phyloP scores from a whole-genome alignment of 2,797 vertebrate species.

The Chlorospingus flavigularis region DNA sequence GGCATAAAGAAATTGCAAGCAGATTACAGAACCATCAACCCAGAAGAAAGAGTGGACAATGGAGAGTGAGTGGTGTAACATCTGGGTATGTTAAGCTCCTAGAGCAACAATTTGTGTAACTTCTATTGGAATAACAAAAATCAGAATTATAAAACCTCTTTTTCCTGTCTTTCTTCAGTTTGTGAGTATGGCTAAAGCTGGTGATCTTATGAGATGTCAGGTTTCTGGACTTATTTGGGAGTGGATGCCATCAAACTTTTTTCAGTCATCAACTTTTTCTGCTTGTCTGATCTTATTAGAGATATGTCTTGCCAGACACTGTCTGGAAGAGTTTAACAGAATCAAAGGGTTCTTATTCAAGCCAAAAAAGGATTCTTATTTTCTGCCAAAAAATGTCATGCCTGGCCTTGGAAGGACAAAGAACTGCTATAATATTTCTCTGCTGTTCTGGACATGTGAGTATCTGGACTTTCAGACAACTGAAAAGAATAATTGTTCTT shows the following conservation, averaged over 20 bases:
- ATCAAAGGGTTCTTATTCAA: background rate
- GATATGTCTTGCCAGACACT: background rate
- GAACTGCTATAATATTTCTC: background rate
- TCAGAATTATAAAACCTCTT: background rate
- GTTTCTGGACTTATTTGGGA: background rate
- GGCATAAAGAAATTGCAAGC: background rate
- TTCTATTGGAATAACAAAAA: background rate
- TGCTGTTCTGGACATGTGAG: background rate
- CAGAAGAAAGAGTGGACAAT: background rate
- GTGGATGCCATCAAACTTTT: background rate
- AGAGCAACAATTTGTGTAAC: background rate
- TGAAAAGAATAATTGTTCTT: background rate
- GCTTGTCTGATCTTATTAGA: background rate
- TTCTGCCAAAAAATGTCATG: background rate
- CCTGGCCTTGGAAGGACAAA: background rate
- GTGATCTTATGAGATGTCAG: background rate
- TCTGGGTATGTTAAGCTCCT: background rate
- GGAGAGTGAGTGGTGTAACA: background rate
- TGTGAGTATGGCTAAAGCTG: background rate
- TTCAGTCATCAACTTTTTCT: background rate
- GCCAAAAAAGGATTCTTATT: background rate
- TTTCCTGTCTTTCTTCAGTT: background rate
- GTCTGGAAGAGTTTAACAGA: constrained; percentile 30
- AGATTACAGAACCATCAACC: background rate
- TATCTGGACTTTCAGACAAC: background rate